phyloP scores from a whole-genome alignment of 2,113 vertebrate genomes.

The Muscicapa adusta region DNA sequence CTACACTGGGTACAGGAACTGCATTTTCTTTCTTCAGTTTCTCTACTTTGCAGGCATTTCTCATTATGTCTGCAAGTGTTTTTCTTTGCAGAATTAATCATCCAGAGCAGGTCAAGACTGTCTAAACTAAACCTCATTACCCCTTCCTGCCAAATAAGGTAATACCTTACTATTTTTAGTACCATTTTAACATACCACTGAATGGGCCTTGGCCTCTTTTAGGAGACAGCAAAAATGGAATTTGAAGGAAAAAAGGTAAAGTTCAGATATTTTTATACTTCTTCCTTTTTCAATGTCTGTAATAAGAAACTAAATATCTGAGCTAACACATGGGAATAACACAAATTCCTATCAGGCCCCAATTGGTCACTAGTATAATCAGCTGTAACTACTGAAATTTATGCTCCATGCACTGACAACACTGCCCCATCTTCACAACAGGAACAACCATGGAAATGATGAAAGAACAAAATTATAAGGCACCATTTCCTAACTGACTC shows the following conservation, averaged over 20 bases:
- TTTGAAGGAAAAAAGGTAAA: background rate
- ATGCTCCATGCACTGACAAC: background rate
- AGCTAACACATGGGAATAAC: background rate
- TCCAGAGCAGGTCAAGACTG: background rate
- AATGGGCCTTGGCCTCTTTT: background rate
- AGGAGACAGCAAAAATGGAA: background rate
- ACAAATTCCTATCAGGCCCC: background rate
- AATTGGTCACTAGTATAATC: background rate
- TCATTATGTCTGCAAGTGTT: background rate
- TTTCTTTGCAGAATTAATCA: background rate
- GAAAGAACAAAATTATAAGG: background rate
- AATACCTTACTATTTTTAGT: background rate
- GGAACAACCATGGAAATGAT: fast-evolving
- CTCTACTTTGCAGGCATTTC: background rate
- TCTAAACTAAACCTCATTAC: background rate
- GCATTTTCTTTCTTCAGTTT: background rate
- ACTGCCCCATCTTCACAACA: background rate
- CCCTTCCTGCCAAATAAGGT: background rate
- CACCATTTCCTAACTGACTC: background rate
- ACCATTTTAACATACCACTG: background rate
- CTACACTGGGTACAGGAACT: background rate
- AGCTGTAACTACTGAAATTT: background rate
- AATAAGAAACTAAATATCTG: background rate
- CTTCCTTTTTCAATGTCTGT: background rate
- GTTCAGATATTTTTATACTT: background rate